Base-by-base conservation (phyloP, 2,113 vertebrate species). In the Protobothrops mucrosquamatus region DNA sequence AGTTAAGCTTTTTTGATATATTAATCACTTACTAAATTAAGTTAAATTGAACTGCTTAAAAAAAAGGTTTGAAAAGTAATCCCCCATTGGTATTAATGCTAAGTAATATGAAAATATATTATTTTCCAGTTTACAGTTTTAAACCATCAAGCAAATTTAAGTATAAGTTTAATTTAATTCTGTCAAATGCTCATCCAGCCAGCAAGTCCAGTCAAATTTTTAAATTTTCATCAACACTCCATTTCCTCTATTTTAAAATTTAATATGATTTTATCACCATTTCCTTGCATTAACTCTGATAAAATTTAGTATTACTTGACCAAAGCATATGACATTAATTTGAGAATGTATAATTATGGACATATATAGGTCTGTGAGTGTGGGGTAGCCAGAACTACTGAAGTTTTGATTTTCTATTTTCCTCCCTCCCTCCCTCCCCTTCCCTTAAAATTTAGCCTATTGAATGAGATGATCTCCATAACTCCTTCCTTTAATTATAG, bases 11-110 rank as follows among this genome's bases (percentile, higher is more conserved):
- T 95, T 93, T 95, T 89, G 29, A 92, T 91, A 2, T 2, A 92
- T 91, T 93, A 88, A 39, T 94, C 93, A 89, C 69, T 74, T 94
- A 88, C 24, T 93, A 88, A 93, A 96, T 94, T 93, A 95, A 95
- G 93, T 24, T 81, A 95, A 95, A 93, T 23, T 81, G 95, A 88
- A 95, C 95, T 95, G 94, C 92, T 91, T 95, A 95, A 81, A 90
- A 93, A 96, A 69, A 51, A 69, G 85, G n/a, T 61, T 92, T 87
- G 34, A 56, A 89, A 74, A 92, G 89, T 85, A 29, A 29, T 54
- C 24, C 93, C 20, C 57, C 26, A 46, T 0, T 74, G 64, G 92
- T 95, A 89, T 43, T 52, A 18, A 10, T 89, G 61, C 34, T 91
- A 93, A 95, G 57, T 56, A 55, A 93, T 94, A 88, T 56, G 92